These are phyloP conservation scores for Limnothrissa miodon DNA, from an alignment of 2,113 vertebrate species.

Conservation along the genomic window DNA sequence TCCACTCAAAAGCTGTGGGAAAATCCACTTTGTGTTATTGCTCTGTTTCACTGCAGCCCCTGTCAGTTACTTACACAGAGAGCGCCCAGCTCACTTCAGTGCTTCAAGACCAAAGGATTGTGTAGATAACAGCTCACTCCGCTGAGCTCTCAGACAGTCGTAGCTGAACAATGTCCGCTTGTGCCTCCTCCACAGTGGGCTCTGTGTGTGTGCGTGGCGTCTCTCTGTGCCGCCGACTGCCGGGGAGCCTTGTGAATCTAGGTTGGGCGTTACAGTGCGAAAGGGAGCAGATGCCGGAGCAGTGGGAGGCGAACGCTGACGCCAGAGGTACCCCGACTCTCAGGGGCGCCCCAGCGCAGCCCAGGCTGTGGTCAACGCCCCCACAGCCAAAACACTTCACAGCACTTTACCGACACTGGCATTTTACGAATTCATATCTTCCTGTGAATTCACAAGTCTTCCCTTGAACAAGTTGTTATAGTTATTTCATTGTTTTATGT, in stretches of 20 bases:
- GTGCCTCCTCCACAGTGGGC: neutral
- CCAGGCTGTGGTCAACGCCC: neutral
- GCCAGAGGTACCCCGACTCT: constrained; percentile 45
- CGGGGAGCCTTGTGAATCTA: neutral
- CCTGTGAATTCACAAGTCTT: neutral
- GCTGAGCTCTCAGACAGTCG: neutral
- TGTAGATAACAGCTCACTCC: neutral
- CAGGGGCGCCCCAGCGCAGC: neutral
- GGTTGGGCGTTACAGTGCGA: constrained; percentile 24
- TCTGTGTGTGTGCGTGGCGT: neutral
- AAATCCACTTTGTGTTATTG: no score
- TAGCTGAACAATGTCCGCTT: neutral
- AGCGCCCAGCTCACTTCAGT: neutral
- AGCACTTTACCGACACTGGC: neutral
- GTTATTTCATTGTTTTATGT: neutral
- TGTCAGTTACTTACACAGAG: neutral
- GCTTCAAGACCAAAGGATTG: no score
- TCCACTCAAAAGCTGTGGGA: no score
- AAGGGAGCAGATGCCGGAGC: constrained; percentile 49
- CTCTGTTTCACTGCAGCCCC: neutral
- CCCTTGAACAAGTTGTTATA: neutral
- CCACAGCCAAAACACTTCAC: neutral
- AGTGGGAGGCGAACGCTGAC: constrained; percentile 35
- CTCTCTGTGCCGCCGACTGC: neutral
- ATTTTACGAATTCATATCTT: neutral